Evolutionary conservation across 2,888 invertebrate genomes (phyloP).

Genomic region (Sinopyrophorus schimmeli): DNA sequence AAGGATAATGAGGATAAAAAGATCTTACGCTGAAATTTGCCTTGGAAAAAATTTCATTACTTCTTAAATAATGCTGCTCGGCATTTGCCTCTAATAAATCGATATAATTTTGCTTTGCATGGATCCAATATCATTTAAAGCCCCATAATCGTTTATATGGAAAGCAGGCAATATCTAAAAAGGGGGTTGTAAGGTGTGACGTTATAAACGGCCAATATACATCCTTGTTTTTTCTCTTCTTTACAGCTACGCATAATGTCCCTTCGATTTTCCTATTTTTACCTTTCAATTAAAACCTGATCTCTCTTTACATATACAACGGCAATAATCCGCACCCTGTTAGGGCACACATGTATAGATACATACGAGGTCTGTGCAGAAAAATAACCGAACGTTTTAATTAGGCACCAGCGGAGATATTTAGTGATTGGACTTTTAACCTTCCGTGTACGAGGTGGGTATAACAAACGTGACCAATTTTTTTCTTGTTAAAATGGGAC

Average conservation of each 20-base stretch:
- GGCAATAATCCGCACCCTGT: too few species aligned
- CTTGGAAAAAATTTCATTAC: conserved; percentile 16
- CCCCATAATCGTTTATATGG: conserved; percentile 37
- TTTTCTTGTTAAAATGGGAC: too few species aligned
- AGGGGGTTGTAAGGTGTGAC: conserved; percentile 29
- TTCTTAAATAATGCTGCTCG: conserved; percentile 14
- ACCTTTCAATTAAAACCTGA: conserved; percentile 8
- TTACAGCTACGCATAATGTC: conserved; percentile 15
- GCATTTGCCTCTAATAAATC: conserved; percentile 24
- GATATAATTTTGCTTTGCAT: conserved; percentile 33
- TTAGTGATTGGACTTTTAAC: too few species aligned
- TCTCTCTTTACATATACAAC: too few species aligned
- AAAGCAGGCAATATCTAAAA: conserved; percentile 35
- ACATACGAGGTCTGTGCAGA: too few species aligned
- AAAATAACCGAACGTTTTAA: too few species aligned
- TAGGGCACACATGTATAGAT: too few species aligned
- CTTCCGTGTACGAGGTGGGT: too few species aligned
- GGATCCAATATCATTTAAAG: conserved; percentile 32
- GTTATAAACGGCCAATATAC: conserved; percentile 29
- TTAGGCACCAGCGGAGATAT: too few species aligned
- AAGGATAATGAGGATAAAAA: conserved; percentile 17
- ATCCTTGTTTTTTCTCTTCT: conserved; percentile 24
- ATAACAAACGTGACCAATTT: too few species aligned
- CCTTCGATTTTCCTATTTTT: conserved; percentile 18
- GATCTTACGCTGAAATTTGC: conserved; percentile 4